Conservation (phyloP, 2,888 invertebrate species). For the Athalia cordata region DNA sequence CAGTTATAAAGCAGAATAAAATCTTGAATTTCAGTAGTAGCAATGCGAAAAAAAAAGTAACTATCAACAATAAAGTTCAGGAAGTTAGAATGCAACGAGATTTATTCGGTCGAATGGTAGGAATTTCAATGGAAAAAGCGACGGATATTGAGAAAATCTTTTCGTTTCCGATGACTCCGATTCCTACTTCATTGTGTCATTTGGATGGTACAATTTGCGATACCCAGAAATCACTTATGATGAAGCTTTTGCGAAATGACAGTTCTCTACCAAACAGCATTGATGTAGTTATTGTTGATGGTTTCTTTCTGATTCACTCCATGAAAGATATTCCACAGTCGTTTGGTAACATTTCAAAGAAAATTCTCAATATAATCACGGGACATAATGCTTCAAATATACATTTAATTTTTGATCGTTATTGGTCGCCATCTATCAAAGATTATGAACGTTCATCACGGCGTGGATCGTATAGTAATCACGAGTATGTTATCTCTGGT, state of each 20-base stretch:
- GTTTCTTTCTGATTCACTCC: constrained; percentile 61
- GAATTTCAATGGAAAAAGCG: constrained; percentile 51
- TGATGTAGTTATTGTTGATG: constrained; percentile 62
- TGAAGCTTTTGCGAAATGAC: constrained; percentile 51
- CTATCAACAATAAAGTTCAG: constrained; percentile 51
- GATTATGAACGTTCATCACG: constrained; percentile 41
- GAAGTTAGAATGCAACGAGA: constrained; percentile 54
- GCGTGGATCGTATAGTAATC: constrained; percentile 10
- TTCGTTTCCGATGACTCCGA: constrained; percentile 55
- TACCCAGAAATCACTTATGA: constrained; percentile 57
- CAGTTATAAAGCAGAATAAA: constrained; percentile 25
- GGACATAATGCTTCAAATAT: constrained; percentile 41
- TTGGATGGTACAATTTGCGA: constrained; percentile 58
- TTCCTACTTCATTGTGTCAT: constrained; percentile 61
- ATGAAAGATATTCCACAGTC: constrained; percentile 62
- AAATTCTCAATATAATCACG: constrained; percentile 56
- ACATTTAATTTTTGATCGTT: constrained; percentile 48
- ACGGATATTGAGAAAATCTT: constrained; percentile 54
- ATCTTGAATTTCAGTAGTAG: constrained; percentile 12
- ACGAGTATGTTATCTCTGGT: constrained; percentile 41
- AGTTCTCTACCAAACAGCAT: constrained; percentile 46
- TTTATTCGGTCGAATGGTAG: constrained; percentile 53
- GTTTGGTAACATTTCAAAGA: constrained; percentile 61
- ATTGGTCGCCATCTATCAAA: constrained; percentile 48
- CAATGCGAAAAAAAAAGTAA: constrained; percentile 44